Base-by-base conservation (phyloP, 2,888 invertebrate species). In the Amiota mariae region DNA sequence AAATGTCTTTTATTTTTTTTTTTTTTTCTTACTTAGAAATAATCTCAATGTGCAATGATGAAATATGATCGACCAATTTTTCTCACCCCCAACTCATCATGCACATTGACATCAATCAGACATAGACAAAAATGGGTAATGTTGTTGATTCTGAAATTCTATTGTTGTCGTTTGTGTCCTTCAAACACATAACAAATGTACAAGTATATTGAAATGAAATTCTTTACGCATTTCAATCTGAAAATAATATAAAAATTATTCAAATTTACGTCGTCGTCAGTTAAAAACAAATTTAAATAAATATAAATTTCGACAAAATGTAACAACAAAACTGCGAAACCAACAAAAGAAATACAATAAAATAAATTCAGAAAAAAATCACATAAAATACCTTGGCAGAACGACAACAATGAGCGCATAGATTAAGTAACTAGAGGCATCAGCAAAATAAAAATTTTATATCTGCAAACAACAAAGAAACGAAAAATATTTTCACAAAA, bases 371-470 rank as follows among this genome's bases (percentile, higher is more conserved):
- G 75, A 73, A 75, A 77, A 15, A 49, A 59, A 15, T 8, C 73
- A 73, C 56, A 72, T 15, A 68, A 82, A 82, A 84, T 85, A 82
- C 85, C 79, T 84, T 85, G 84, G 85, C 85, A 85, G 79, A 76
- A 77, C 85, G 84, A 85, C 84, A 84, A 76, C 83, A 82, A 84
- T 81, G 83, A 78, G 81, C 74, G 72, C 75, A 73, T 75, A 80
- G 82, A 84, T 85, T 84, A 84, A 84, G 85, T 85, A 84, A 84
- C 85, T 80, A 75, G 80, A 15, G 73, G 75, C 47, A 15, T 36
- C 24, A 78, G 78, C 67, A 78, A 70, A 76, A 74, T 67, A 72
- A 63, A 63, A 67, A 67, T 13, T 66, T 15, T 2, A 15, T 49
- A 20, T 20, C 36, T 20, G 51, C 20, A 51, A 36, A 48, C 8